Percentiles rank a stretch among this genome's conserved stretches.
phyloP scores from a whole-genome alignment of 2,888 invertebrate species.

The Rosalia funebris region DNA sequence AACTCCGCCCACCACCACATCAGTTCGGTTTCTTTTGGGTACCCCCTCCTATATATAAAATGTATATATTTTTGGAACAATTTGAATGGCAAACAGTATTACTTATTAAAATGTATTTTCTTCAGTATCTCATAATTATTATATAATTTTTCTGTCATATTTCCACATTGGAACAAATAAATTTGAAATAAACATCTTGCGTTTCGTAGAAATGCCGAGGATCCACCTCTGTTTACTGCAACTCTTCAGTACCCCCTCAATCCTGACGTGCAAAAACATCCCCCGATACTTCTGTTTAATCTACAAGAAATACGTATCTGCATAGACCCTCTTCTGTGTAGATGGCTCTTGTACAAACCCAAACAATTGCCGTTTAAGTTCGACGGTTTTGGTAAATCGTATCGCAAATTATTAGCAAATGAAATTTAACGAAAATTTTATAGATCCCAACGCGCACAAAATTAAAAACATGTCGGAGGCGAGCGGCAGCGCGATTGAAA shows the following conservation, averaged over 20 bases:
- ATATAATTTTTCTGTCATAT: no score
- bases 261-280: slow-evolving; percentile 62
- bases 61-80: no score
- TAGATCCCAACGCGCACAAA: slow-evolving; percentile 35
- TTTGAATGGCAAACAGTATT: no score
- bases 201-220: slow-evolving; percentile 40
- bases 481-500: slow-evolving; percentile 54
- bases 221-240: slow-evolving; percentile 59
- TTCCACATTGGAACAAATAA: no score
- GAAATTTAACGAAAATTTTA: no score
- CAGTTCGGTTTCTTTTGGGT: no score
- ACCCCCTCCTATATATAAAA: no score
- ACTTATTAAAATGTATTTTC: no score
- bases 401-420: no score
- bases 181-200: no score
- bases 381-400: slow-evolving; percentile 39
- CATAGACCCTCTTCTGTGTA: slow-evolving; percentile 73
- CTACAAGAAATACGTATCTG: slow-evolving; percentile 67
- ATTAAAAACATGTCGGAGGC: slow-evolving; percentile 53
- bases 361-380: slow-evolving; percentile 36
- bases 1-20: no score
- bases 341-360: slow-evolving; percentile 72
- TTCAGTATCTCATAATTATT: no score
- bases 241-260: slow-evolving; percentile 64
- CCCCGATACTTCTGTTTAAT: slow-evolving; percentile 66